A percentile compares a stretch with the other conserved stretches of the same genome.
phyloP scores from a whole-genome alignment of 2,113 vertebrate genomes.

The Syngnathus scovelli region DNA sequence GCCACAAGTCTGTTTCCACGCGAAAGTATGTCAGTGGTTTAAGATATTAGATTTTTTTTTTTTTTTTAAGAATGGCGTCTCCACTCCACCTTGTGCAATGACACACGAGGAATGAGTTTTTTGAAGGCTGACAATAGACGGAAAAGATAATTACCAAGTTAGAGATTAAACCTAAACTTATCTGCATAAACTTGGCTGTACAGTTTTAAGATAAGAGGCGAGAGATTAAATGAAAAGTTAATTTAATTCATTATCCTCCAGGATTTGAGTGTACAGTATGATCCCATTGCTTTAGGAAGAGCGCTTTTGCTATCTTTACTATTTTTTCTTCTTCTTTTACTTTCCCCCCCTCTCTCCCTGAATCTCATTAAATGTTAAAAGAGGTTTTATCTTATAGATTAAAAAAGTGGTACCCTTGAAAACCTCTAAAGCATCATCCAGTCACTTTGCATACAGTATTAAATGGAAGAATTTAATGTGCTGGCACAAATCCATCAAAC shows the following conservation, averaged over 20 bases:
- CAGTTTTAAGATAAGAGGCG: conserved; percentile 45
- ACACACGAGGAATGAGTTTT: conserved; percentile 16
- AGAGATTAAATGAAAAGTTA: conserved; percentile 47
- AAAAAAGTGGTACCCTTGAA: conserved; percentile 33
- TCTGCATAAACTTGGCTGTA: conserved; percentile 24
- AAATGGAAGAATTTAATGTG: conserved; percentile 12
- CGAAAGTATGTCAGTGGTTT: neutral
- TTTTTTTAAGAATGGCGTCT: neutral
- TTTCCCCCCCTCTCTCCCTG: conserved; percentile 12
- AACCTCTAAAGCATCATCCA: conserved; percentile 29
- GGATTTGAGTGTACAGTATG: conserved; percentile 33
- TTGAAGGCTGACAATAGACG: conserved; percentile 18
- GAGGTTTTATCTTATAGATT: conserved; percentile 39
- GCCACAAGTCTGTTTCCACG: neutral
- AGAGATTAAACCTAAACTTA: conserved; percentile 33
- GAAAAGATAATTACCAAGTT: conserved; percentile 17
- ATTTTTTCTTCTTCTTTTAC: neutral
- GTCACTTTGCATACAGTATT: conserved; percentile 13
- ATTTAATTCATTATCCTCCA: conserved; percentile 45
- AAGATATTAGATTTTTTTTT: neutral
- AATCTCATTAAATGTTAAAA: conserved; percentile 48
- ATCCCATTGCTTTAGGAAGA: conserved; percentile 25
- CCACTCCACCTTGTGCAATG: conserved; percentile 13
- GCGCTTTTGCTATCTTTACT: conserved; percentile 24
- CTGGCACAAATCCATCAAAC: neutral